Evolutionary conservation across 1,140 invertebrate genomes (phyloP).

Genomic region (Melipona quadrifasciata): DNA sequence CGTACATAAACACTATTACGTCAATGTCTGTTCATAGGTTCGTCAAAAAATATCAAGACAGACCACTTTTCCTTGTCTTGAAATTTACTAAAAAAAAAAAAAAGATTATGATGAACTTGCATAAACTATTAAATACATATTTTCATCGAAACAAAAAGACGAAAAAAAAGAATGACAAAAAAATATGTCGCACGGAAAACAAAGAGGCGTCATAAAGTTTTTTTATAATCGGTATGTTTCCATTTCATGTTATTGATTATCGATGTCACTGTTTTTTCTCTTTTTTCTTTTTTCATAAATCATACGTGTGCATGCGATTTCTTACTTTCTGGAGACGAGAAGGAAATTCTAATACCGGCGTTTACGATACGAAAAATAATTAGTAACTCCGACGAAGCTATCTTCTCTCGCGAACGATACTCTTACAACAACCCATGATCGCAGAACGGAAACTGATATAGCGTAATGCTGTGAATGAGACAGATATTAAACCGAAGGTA

Average conservation of each 20-base stretch:
- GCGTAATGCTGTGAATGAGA: constrained; percentile 39
- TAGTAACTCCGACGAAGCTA: constrained; percentile 6
- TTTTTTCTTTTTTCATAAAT: constrained; percentile 2
- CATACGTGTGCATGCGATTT: not conserved
- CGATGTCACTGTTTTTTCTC: constrained; percentile 34
- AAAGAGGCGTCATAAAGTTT: constrained; percentile 33
- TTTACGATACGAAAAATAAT: not conserved
- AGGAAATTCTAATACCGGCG: not conserved
- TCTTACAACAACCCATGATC: constrained; percentile 20
- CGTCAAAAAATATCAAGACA: not conserved
- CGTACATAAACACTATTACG: constrained; percentile 13
- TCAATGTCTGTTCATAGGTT: not conserved
- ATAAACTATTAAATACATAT: not conserved
- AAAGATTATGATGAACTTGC: not conserved
- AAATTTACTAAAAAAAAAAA: not conserved
- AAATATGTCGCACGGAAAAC: not conserved
- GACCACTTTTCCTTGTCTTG: not conserved
- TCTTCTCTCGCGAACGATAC: constrained; percentile 11
- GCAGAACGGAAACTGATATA: constrained; percentile 31
- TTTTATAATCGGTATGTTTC: constrained; percentile 52
- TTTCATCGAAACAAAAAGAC: not conserved
- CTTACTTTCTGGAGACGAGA: not conserved
- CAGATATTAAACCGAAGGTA: constrained; percentile 33
- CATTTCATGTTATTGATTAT: constrained; percentile 50
- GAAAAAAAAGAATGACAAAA: not conserved